Evolutionary conservation across 2,113 vertebrate species (phyloP).

Genomic region (Thamnophis sirtalis): DNA sequence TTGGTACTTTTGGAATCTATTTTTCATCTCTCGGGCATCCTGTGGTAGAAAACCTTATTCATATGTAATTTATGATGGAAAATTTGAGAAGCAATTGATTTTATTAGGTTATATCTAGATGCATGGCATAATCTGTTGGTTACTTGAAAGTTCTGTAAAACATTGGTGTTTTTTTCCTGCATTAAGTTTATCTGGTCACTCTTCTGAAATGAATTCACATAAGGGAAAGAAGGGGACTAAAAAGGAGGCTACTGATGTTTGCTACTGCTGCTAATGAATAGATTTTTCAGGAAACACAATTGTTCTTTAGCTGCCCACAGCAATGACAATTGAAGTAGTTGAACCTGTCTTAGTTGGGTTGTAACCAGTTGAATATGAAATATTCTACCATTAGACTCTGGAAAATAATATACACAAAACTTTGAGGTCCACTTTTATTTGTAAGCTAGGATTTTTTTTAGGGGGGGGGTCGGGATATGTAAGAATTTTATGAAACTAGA

Average conservation of each 20-base stretch:
- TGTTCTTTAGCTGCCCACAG: background rate
- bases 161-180: background rate
- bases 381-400: background rate
- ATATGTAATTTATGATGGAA: background rate
- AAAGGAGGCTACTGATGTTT: background rate
- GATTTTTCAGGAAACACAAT: background rate
- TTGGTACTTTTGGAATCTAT: background rate
- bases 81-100: background rate
- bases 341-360: background rate
- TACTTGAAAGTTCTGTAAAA: background rate
- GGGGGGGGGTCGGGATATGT: background rate
- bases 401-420: background rate
- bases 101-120: background rate
- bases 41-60: background rate
- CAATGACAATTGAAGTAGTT: background rate
- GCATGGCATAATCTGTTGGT: background rate
- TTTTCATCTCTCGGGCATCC: background rate
- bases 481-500: background rate
- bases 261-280: background rate
- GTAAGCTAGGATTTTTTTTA: background rate
- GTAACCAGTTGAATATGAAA: background rate
- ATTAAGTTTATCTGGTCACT: background rate
- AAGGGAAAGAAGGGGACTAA: background rate
- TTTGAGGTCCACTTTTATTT: background rate
- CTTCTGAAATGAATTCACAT: background rate